A percentile compares a stretch with the other conserved stretches of the same genome.
Conservation (phyloP, 2,113 vertebrate genomes). For the Psephotus haematonotus region DNA sequence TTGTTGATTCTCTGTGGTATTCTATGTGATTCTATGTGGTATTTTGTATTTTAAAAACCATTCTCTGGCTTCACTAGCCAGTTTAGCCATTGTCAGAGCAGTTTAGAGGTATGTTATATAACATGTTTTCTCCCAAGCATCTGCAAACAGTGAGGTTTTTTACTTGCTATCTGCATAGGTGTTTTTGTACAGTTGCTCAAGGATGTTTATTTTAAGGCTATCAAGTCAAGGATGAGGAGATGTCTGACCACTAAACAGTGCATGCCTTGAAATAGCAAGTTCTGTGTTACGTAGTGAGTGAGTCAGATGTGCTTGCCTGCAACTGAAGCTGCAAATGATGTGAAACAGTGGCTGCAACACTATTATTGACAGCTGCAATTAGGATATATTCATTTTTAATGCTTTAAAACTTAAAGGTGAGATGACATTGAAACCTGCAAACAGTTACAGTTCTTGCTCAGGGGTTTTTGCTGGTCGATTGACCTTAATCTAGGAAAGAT, state of each 20-base stretch:
- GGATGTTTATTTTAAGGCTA: conserved; percentile 56
- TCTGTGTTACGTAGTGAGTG: background rate
- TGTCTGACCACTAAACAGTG: conserved; percentile 3
- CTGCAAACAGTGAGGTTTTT: background rate
- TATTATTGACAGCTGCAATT: background rate
- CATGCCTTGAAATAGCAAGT: conserved; percentile 22
- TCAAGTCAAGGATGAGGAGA: conserved; percentile 46
- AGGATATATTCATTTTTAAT: background rate
- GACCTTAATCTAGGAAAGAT: background rate
- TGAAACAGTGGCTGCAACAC: background rate
- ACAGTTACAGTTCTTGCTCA: background rate
- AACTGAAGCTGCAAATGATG: background rate
- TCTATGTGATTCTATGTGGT: background rate
- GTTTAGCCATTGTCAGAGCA: background rate
- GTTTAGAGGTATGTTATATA: background rate
- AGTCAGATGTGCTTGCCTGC: background rate
- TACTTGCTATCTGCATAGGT: background rate
- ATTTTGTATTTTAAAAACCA: background rate
- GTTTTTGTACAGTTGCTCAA: conserved; percentile 34
- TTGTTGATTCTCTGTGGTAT: background rate
- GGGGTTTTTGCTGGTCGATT: background rate
- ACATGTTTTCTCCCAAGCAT: background rate
- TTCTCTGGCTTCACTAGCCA: background rate
- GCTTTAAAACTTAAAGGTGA: background rate
- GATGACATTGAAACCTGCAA: background rate